Conservation (phyloP, 2,888 invertebrate species). For the Acrocera orbiculus region DNA sequence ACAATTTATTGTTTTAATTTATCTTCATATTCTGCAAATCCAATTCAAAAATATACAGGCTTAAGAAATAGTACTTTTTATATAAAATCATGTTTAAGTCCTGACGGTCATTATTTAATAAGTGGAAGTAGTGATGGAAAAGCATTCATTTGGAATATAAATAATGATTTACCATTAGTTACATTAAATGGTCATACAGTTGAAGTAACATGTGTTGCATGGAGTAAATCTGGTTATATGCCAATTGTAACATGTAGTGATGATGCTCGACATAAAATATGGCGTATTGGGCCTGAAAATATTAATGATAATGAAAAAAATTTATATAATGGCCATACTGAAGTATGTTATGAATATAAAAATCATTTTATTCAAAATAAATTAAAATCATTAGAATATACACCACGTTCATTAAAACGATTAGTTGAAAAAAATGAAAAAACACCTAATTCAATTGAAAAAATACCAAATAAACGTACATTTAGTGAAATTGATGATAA, state of each 20-base stretch:
- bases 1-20: constrained; percentile 73
- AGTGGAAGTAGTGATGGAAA: constrained; percentile 78
- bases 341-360: constrained; percentile 25
- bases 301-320: constrained; percentile 25
- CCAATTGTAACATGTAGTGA: constrained; percentile 68
- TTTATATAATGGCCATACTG: constrained; percentile 33
- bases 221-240: constrained; percentile 41
- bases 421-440: constrained; percentile 27
- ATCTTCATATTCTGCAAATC: constrained; percentile 45
- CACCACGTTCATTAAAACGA: constrained; percentile 35
- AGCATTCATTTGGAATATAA: constrained; percentile 73
- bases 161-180: constrained; percentile 43
- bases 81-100: constrained; percentile 65
- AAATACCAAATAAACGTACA: constrained; percentile 21
- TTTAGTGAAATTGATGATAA: constrained; percentile 23
- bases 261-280: constrained; percentile 60
- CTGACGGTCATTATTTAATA: constrained; percentile 61
- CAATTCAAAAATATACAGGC: constrained; percentile 48
- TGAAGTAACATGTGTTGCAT: constrained; percentile 77
- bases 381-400: constrained; percentile 18
- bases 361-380: constrained; percentile 4
- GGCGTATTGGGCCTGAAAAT: constrained; percentile 45
- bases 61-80: constrained; percentile 69
- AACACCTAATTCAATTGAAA: constrained; percentile 23
- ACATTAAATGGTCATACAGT: constrained; percentile 58